Evolutionary conservation across 2,797 vertebrate species (phyloP).

Genomic region (Leuciscus waleckii): DNA sequence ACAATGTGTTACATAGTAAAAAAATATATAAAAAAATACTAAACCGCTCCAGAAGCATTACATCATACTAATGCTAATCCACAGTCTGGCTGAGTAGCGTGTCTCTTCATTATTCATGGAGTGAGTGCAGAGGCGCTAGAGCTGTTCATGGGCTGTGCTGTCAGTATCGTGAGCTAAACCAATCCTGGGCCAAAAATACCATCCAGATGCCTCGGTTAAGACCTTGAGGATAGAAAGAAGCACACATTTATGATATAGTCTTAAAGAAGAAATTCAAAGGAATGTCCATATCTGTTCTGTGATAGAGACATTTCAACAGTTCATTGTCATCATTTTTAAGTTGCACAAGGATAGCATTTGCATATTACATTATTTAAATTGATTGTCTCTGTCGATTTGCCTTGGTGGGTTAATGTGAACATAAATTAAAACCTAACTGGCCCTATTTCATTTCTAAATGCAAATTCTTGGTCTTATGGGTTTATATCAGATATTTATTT

Average conservation of each 20-base stretch:
- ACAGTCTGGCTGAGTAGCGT: slow-evolving; percentile 72
- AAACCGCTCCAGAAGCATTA: slow-evolving; percentile 67
- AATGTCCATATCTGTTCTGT: slow-evolving; percentile 6
- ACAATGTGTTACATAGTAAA: slow-evolving; percentile 25
- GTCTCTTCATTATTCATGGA: slow-evolving; percentile 83
- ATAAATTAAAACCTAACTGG: neutral
- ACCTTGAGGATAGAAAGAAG: slow-evolving; percentile 14
- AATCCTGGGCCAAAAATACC: slow-evolving; percentile 37
- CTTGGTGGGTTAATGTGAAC: neutral
- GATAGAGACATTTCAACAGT: neutral
- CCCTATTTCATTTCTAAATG: neutral
- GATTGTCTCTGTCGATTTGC: neutral
- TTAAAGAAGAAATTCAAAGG: slow-evolving; percentile 4
- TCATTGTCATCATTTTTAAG: neutral
- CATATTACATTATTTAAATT: neutral
- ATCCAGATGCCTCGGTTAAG: slow-evolving; percentile 28
- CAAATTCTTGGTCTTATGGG: neutral
- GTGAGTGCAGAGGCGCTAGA: slow-evolving; percentile 55
- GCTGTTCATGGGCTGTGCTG: slow-evolving; percentile 48
- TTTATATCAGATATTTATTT: neutral
- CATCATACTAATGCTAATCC: slow-evolving; percentile 75
- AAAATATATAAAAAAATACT: neutral
- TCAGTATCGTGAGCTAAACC: slow-evolving; percentile 32
- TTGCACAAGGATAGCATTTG: neutral
- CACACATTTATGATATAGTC: neutral